A percentile compares a stretch with the other conserved stretches of the same genome.
phyloP scores from a whole-genome alignment of 2,888 invertebrate genomes.

The Augiades crinisus region DNA sequence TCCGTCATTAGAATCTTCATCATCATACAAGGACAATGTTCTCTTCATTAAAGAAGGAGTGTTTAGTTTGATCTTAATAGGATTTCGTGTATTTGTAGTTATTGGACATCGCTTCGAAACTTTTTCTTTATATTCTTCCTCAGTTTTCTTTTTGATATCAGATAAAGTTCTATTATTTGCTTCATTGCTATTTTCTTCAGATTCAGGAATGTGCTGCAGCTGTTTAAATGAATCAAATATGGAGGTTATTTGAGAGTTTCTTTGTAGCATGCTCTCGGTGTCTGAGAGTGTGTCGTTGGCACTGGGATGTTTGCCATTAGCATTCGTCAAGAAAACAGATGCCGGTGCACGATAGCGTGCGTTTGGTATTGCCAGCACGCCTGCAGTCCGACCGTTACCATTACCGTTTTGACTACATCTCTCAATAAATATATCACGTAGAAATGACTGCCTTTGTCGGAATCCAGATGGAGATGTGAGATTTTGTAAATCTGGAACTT shows the following conservation, averaged over 20 bases:
- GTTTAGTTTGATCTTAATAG: constrained; percentile 68
- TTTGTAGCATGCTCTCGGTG: constrained; percentile 39
- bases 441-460: constrained; percentile 67
- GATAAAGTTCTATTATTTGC: not conserved
- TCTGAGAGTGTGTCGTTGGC: constrained; percentile 45
- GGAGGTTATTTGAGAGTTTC: not conserved
- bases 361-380: constrained; percentile 73
- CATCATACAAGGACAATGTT: constrained; percentile 78
- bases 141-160: constrained; percentile 41
- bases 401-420: constrained; percentile 71
- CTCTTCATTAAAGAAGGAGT: constrained; percentile 76
- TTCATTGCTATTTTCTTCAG: not conserved
- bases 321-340: constrained; percentile 68
- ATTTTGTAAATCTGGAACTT: constrained; percentile 43
- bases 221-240: constrained; percentile 4
- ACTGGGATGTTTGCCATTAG: constrained; percentile 60
- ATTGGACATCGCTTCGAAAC: constrained; percentile 65
- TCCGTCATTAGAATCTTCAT: constrained; percentile 53
- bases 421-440: constrained; percentile 75
- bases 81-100: constrained; percentile 60
- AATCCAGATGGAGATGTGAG: constrained; percentile 51
- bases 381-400: constrained; percentile 64
- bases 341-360: constrained; percentile 62
- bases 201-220: not conserved
- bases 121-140: constrained; percentile 61